Evolutionary conservation across 2,113 vertebrate species (phyloP).

Genomic region (Tonatia bakeri): DNA sequence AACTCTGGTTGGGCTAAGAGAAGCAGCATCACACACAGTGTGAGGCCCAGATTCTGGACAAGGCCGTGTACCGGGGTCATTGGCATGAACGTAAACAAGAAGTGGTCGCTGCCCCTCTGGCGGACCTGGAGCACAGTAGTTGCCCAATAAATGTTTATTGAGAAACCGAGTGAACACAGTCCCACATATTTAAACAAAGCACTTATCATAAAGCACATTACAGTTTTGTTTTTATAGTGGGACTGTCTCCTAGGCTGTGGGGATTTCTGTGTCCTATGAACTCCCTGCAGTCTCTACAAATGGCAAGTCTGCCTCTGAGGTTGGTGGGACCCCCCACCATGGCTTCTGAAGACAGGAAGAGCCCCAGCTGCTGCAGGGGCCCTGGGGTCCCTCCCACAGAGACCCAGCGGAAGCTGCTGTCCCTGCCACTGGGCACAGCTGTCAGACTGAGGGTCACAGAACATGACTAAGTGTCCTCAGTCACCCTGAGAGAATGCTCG

Average conservation of each 20-base stretch:
- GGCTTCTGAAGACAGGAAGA: neutral
- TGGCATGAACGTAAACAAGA: neutral
- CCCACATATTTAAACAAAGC: neutral
- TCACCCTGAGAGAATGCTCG: neutral
- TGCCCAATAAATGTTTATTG: neutral
- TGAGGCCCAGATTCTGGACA: neutral
- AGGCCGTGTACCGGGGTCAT: neutral
- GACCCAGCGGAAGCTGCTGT: fast-evolving
- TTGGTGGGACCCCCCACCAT: neutral
- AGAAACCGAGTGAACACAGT: neutral
- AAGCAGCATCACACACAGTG: fast-evolving
- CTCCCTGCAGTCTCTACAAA: neutral
- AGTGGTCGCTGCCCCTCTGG: neutral
- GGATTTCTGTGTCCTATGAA: neutral
- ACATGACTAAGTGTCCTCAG: neutral
- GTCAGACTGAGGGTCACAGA: neutral
- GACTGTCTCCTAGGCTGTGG: neutral
- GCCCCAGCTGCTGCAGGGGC: neutral
- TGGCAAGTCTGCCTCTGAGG: neutral
- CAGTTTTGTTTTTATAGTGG: neutral
- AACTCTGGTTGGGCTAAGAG: neutral
- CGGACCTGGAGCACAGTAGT: neutral
- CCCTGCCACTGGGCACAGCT: neutral
- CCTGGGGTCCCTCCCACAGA: fast-evolving
- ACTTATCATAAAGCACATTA: neutral